Evolutionary conservation across 1,140 invertebrate species (phyloP).

Genomic region (Bathynomus jamesi): DNA sequence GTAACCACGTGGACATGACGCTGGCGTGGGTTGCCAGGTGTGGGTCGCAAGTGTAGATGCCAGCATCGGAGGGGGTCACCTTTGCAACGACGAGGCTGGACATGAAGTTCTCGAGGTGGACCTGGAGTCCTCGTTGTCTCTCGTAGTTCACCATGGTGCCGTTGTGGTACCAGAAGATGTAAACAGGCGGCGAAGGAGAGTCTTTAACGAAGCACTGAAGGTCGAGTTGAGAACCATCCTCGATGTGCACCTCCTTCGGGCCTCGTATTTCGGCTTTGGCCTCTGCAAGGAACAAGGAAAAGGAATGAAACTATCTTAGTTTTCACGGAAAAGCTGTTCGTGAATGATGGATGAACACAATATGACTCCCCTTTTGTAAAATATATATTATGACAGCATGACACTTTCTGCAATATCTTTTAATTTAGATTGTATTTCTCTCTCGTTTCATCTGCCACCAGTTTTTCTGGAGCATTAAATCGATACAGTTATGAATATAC

Average conservation of each 20-base stretch:
- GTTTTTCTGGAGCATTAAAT: no score
- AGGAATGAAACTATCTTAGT: no score
- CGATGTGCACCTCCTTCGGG: slow-evolving; percentile 25
- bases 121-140: slow-evolving; percentile 15
- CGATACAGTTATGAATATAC: no score
- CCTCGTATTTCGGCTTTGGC: slow-evolving; percentile 24
- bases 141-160: slow-evolving; percentile 33
- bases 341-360: no score
- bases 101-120: slow-evolving; percentile 26
- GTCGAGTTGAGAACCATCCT: slow-evolving; percentile 25
- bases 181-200: slow-evolving; percentile 22
- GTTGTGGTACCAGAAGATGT: slow-evolving; percentile 36
- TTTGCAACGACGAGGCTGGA: slow-evolving; percentile 27
- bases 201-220: slow-evolving; percentile 26
- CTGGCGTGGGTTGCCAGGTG: slow-evolving; percentile 26
- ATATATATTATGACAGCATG: no score
- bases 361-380: no score
- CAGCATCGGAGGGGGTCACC: slow-evolving; percentile 22
- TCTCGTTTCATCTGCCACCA: no score
- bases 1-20: slow-evolving; percentile 30
- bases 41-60: slow-evolving; percentile 28
- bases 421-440: no score
- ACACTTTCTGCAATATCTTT: no score
- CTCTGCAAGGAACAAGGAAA: slow-evolving; percentile 1
- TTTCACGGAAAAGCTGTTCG: no score